These are phyloP conservation scores for Clinocottus analis DNA, from an alignment of 2,113 vertebrate species.

Conservation along the genomic window DNA sequence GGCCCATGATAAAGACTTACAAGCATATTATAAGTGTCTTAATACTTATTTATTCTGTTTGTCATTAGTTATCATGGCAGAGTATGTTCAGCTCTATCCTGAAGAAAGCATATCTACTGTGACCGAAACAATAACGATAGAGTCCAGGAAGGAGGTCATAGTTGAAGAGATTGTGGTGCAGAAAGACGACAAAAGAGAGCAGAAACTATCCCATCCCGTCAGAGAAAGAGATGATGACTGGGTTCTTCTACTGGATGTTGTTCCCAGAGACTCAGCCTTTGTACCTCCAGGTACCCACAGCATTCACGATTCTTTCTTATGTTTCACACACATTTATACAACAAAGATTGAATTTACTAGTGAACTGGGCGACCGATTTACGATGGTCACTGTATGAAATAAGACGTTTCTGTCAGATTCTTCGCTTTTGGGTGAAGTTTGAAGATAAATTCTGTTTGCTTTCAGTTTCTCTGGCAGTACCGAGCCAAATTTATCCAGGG, in stretches of 20 bases:
- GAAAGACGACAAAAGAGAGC: conserved; percentile 30
- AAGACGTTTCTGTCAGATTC: background rate
- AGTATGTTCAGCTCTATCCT: conserved; percentile 26
- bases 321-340: background rate
- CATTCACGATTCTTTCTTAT: background rate
- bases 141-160: conserved; percentile 29
- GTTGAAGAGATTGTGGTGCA: conserved; percentile 27
- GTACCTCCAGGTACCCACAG: conserved; percentile 65
- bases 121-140: conserved; percentile 5
- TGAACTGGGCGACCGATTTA: background rate
- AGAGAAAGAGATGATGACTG: conserved; percentile 70
- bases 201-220: conserved; percentile 35
- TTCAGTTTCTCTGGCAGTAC: conserved; percentile 40
- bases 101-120: conserved; percentile 28
- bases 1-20: background rate
- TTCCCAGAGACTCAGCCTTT: conserved; percentile 53
- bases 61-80: conserved; percentile 22
- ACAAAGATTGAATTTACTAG: background rate
- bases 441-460: conserved; percentile 12
- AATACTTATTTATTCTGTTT: conserved; percentile 12
- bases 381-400: background rate
- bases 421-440: background rate
- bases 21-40: background rate
- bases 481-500: conserved; percentile 26
- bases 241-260: conserved; percentile 64